Percentiles rank a stretch among this genome's conserved stretches.
Evolutionary conservation across 2,113 vertebrate genomes (phyloP).

Genomic region (Carlito syrichta): DNA sequence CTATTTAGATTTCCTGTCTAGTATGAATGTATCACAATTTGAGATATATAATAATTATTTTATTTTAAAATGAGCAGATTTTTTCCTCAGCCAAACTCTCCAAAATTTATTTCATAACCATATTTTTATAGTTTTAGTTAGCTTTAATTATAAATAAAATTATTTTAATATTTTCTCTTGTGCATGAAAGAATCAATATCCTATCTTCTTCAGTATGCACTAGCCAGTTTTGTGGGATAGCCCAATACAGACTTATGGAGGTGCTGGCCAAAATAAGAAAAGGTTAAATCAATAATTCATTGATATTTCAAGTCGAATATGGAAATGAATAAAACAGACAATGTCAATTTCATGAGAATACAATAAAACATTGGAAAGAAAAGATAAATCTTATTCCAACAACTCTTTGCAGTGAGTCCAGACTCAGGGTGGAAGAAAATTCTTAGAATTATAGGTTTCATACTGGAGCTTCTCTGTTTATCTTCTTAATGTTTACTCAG

Average conservation of each 20-base stretch:
- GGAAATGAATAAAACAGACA: not conserved
- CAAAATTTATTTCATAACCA: not conserved
- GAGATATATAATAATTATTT: not conserved
- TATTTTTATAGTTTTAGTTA: not conserved
- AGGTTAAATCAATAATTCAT: not conserved
- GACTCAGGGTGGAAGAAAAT: not conserved
- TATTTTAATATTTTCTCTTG: not conserved
- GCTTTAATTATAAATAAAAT: not conserved
- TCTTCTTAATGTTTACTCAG: not conserved
- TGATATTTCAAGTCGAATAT: not conserved
- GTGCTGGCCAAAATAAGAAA: not conserved
- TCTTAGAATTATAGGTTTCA: not conserved
- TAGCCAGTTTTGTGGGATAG: not conserved
- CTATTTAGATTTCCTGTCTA: not conserved
- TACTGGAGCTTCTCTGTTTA: not conserved
- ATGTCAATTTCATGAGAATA: not conserved
- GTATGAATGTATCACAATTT: not conserved
- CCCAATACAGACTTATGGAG: not conserved
- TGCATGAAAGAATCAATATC: not conserved
- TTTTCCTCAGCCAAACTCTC: not conserved
- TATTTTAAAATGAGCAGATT: not conserved
- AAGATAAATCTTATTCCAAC: not conserved
- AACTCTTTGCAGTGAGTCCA: not conserved
- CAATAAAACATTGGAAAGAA: not conserved
- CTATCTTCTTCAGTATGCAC: not conserved